Evolutionary conservation across 2,797 vertebrate species (phyloP).

Genomic region (Peromyscus melanophrys): DNA sequence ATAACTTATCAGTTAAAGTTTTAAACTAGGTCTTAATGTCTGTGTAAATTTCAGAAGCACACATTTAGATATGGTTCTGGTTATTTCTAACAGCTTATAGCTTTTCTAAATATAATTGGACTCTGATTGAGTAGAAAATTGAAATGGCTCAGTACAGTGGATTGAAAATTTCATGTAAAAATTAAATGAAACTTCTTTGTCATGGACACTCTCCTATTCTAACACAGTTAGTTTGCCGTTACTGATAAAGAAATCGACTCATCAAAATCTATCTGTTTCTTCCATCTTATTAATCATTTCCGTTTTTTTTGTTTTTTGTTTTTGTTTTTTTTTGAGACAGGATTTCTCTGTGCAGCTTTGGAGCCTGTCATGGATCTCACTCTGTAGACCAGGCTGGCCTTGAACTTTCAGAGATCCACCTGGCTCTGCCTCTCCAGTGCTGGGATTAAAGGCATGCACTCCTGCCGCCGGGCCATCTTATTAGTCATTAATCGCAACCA

Average conservation of each 20-base stretch:
- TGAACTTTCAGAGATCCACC: too few relatives aligned
- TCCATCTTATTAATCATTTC: neutral
- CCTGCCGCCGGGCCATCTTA: too few relatives aligned
- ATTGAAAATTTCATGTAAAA: conserved; percentile 38
- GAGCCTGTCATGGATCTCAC: too few relatives aligned
- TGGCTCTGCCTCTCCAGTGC: too few relatives aligned
- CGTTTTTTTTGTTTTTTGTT: too few relatives aligned
- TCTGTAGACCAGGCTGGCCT: too few relatives aligned
- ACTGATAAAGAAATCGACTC: neutral
- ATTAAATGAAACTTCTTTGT: conserved; percentile 42
- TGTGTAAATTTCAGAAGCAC: conserved; percentile 55
- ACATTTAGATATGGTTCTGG: conserved; percentile 34
- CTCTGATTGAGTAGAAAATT: conserved; percentile 61
- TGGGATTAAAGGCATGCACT: too few relatives aligned
- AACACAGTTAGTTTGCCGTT: neutral
- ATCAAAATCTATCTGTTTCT: neutral
- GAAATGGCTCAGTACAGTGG: neutral
- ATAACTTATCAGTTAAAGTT: conserved; percentile 63
- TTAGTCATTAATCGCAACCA: neutral
- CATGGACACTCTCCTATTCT: neutral
- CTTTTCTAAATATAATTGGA: conserved; percentile 45
- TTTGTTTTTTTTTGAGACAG: too few relatives aligned
- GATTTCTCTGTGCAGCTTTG: too few relatives aligned
- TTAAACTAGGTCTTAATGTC: conserved; percentile 45
- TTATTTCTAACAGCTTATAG: conserved; percentile 45